Evolutionary conservation across 2,797 vertebrate genomes (phyloP).

Genomic region (Enteromius thamalakanensis): DNA sequence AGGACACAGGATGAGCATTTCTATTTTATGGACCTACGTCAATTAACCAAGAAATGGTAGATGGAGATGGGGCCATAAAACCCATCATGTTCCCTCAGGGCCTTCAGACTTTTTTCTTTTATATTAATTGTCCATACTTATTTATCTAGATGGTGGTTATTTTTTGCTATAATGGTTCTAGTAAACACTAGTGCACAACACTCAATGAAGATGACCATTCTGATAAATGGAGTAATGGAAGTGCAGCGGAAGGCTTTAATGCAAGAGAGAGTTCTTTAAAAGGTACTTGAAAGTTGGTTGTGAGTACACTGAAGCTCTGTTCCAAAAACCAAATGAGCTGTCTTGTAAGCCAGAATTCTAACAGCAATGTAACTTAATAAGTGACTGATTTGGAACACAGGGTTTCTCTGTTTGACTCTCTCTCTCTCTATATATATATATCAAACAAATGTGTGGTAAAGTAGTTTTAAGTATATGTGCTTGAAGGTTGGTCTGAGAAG

Average conservation of each 20-base stretch:
- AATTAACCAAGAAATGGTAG: slow-evolving; percentile 18
- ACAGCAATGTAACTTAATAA: background rate
- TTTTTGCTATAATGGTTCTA: slow-evolving; percentile 23
- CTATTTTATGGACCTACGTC: slow-evolving; percentile 34
- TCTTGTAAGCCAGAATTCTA: background rate
- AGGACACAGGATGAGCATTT: slow-evolving; percentile 22
- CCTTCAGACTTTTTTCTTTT: background rate
- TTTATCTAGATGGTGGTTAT: slow-evolving; percentile 13
- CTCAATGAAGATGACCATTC: slow-evolving; percentile 19
- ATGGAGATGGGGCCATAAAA: background rate
- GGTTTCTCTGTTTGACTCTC: background rate
- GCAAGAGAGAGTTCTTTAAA: slow-evolving; percentile 1
- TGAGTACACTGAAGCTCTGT: background rate
- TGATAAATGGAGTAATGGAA: slow-evolving; percentile 34
- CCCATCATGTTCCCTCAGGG: background rate
- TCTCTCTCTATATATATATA: background rate
- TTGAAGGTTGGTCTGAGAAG: background rate
- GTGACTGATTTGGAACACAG: background rate
- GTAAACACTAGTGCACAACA: slow-evolving; percentile 13
- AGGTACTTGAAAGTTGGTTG: slow-evolving; percentile 13
- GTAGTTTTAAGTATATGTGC: background rate
- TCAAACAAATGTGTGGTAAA: background rate
- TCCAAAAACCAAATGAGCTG: background rate
- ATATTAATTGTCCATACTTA: slow-evolving; percentile 20
- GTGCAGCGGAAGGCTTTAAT: slow-evolving; percentile 7